Percentiles rank a stretch among this genome's conserved stretches.
These are phyloP conservation scores for Hystrix cristata DNA, from an alignment of 2,113 vertebrate species.

Conservation along the genomic window DNA sequence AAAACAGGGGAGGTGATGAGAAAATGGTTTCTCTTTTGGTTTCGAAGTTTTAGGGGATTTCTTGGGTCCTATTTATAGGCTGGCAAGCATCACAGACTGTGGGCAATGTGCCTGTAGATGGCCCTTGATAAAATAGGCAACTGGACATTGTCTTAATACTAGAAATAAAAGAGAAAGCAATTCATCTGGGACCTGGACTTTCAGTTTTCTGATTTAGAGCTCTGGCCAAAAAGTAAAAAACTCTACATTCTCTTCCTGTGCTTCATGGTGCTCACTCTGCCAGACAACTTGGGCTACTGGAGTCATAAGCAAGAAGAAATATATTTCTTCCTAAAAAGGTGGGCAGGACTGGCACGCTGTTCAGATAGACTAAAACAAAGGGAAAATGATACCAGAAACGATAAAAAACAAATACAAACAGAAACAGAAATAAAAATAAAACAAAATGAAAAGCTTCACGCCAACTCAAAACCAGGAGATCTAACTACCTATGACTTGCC, in stretches of 20 bases:
- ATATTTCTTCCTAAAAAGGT: neutral
- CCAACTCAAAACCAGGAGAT: neutral
- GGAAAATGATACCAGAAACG: neutral
- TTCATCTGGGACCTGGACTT: conserved; percentile 15
- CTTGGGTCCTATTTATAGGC: neutral
- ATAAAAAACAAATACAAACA: neutral
- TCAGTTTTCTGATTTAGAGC: conserved; percentile 56
- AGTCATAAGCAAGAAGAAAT: conserved; percentile 29
- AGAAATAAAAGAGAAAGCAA: conserved; percentile 41
- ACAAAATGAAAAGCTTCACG: neutral
- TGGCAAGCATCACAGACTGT: neutral
- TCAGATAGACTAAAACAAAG: neutral
- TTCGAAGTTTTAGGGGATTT: neutral
- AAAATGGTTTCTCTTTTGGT: neutral
- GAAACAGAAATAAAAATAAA: neutral
- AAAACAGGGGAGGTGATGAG: neutral
- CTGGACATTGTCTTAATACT: neutral
- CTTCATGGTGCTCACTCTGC: neutral
- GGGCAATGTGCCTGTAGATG: neutral
- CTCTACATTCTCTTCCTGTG: conserved; percentile 7
- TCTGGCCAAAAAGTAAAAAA: conserved; percentile 55
- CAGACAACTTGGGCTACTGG: neutral
- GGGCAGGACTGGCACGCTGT: neutral
- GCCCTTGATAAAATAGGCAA: neutral
- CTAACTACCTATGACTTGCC: conserved; percentile 15